phyloP scores from a whole-genome alignment of 2,888 invertebrate genomes.

The Heliconius ethilla region DNA sequence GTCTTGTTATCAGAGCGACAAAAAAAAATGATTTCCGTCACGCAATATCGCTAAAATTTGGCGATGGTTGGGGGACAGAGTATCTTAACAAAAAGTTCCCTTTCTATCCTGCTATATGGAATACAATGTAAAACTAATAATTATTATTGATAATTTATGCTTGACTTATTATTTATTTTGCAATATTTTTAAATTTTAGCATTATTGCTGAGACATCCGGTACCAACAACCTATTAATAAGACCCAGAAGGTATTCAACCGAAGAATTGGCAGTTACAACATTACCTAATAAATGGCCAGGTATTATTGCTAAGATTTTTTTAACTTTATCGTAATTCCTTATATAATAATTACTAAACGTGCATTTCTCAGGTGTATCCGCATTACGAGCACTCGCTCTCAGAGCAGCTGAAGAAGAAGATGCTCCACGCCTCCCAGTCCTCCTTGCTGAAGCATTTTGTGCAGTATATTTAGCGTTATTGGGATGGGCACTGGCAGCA shows the following conservation, averaged over 20 bases:
- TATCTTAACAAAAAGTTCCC: too few species aligned
- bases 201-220: conserved; percentile 75
- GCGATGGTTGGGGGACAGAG: too few species aligned
- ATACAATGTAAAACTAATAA: too few species aligned
- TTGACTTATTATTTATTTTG: too few species aligned
- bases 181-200: conserved; percentile 49
- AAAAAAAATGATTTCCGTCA: too few species aligned
- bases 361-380: conserved; percentile 85
- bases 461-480: conserved; percentile 94
- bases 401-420: conserved; percentile 96
- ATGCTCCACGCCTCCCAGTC: conserved; percentile 94
- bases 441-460: conserved; percentile 96
- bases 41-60: too few species aligned
- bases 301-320: conserved; percentile 49
- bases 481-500: conserved; percentile 95
- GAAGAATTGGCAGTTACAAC: conserved; percentile 92
- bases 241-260: conserved; percentile 87
- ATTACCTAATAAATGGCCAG: conserved; percentile 95
- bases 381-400: conserved; percentile 94
- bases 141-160: too few species aligned
- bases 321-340: neutral
- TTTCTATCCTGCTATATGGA: too few species aligned
- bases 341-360: too few species aligned
- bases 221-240: conserved; percentile 83
- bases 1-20: too few species aligned